Percentiles rank a stretch among this genome's conserved stretches.
These are phyloP conservation scores for Buceros bicornis DNA, from an alignment of 2,797 vertebrate species.

Conservation along the genomic window DNA sequence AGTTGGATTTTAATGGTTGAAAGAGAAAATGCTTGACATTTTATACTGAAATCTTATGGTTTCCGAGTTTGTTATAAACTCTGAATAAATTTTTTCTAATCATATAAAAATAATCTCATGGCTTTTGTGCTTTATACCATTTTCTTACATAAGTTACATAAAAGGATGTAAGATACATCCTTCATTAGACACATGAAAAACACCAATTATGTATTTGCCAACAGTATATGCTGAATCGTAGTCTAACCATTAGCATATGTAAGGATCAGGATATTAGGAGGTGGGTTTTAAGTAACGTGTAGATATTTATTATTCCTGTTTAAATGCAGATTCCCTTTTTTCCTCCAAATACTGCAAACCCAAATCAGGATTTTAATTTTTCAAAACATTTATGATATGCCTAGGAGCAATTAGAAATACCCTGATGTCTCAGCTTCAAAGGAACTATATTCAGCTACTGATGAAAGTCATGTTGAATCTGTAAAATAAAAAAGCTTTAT, in stretches of 20 bases:
- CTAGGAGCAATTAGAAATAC: not conserved
- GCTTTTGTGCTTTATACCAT: not conserved
- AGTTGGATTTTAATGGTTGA: not conserved
- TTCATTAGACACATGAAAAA: not conserved
- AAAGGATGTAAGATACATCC: not conserved
- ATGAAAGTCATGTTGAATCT: not conserved
- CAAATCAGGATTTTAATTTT: not conserved
- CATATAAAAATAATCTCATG: not conserved
- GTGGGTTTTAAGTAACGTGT: not conserved
- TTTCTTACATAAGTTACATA: not conserved
- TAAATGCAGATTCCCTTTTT: not conserved
- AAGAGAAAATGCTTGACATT: not conserved
- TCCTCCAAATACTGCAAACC: not conserved
- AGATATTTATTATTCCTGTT: not conserved
- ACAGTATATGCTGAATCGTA: not conserved
- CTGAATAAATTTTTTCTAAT: conserved; percentile 46
- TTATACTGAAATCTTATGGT: not conserved
- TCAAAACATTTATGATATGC: not conserved
- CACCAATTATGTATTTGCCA: not conserved
- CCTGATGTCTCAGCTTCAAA: not conserved
- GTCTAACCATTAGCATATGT: not conserved
- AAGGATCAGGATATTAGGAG: not conserved
- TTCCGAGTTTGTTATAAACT: not conserved
- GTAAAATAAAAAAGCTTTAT: conserved; percentile 9
- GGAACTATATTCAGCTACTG: not conserved